Evolutionary conservation across 1,140 invertebrate genomes (phyloP).

Genomic region (Apocrypta bakeri): DNA sequence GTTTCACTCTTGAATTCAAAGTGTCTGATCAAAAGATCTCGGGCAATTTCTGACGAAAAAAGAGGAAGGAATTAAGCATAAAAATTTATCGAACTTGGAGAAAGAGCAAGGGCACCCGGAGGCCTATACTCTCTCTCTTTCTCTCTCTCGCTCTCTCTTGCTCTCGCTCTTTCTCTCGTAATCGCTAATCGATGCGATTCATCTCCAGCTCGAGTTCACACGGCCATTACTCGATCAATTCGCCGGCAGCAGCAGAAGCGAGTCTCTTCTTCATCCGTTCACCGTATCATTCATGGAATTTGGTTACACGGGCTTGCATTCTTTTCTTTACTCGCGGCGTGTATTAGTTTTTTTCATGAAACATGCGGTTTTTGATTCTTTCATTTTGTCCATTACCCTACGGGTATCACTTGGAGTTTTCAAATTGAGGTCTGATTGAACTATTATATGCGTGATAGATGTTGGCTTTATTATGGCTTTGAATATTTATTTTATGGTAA

Average conservation of each 20-base stretch:
- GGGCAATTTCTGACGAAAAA: constrained; percentile 9
- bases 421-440: background rate
- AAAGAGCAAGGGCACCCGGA: background rate
- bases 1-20: background rate
- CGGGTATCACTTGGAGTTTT: background rate
- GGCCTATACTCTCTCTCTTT: background rate
- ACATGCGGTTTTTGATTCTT: background rate
- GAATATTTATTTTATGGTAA: background rate
- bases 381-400: background rate
- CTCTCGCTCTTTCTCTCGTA: constrained; percentile 40
- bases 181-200: constrained; percentile 59
- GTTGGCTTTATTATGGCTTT: background rate
- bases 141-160: background rate
- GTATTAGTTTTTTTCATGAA: background rate
- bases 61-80: constrained; percentile 17
- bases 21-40: background rate
- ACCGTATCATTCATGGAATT: background rate
- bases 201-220: constrained; percentile 51
- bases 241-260: background rate
- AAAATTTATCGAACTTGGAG: constrained; percentile 32
- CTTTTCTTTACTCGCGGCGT: background rate
- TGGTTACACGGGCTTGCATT: background rate
- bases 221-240: constrained; percentile 15
- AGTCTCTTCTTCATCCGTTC: background rate
- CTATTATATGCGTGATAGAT: background rate